Percentiles rank a stretch among this genome's conserved stretches.
phyloP scores from a whole-genome alignment of 2,113 vertebrate species.

The Anguilla japonica region DNA sequence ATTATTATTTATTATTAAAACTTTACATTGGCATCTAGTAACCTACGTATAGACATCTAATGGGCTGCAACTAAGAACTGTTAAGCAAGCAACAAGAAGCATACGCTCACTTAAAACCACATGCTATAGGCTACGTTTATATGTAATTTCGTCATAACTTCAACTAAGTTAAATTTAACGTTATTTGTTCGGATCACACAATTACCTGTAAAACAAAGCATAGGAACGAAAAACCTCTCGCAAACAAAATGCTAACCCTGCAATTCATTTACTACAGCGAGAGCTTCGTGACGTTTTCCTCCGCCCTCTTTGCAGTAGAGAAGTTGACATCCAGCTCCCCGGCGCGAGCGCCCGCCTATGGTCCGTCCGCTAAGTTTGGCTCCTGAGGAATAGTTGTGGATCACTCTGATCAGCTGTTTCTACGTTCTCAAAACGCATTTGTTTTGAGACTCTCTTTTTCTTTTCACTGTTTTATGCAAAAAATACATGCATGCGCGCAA shows the following conservation, averaged over 20 bases:
- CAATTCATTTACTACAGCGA: not conserved
- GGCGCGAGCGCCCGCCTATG: not conserved
- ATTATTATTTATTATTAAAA: no score
- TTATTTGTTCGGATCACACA: not conserved
- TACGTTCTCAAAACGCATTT: not conserved
- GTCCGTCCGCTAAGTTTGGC: not conserved
- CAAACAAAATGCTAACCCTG: not conserved
- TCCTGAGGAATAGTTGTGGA: not conserved
- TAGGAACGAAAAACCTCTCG: not conserved
- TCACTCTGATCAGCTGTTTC: not conserved
- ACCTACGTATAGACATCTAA: no score
- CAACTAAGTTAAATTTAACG: no score
- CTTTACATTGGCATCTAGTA: no score
- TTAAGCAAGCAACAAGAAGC: no score
- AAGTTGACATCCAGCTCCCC: not conserved
- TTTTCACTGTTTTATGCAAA: not conserved
- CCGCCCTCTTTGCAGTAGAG: constrained; percentile 5
- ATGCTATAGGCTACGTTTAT: no score
- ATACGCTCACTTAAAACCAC: no score
- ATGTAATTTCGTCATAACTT: no score
- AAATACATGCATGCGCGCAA: not conserved
- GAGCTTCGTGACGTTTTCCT: not conserved
- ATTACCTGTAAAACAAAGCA: not conserved
- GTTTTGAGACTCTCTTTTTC: not conserved
- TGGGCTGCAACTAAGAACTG: no score